Evolutionary conservation across 2,797 vertebrate species (phyloP), one percentile per base, ranked within the genome.

Genomic region (Cirrhinus molitorella): DNA sequence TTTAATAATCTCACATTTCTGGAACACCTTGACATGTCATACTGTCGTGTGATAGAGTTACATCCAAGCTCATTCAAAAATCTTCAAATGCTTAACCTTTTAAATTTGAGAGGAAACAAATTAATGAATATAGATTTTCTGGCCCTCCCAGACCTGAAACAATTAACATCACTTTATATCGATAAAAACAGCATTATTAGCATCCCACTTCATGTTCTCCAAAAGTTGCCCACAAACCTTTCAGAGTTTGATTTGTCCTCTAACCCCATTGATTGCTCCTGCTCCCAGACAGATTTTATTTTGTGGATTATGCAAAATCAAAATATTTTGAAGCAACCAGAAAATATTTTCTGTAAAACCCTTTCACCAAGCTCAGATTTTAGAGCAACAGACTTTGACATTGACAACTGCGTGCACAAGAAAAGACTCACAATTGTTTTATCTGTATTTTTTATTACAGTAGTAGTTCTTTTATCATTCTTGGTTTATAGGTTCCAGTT

Each of bases 21-120:
- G 31, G 86, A 85, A 3, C 55, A 90, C n/a, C 77, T 96, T 86
- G 93, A 96, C 83, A 25, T 96, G 14, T 95, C 91, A 43, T 79
- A 91, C 80, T 94, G 94, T 0, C 86, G 2, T 4, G 76, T 96
- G 63, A 0, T 17, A 6, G 68, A 81, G 11, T 68, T 87, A 87
- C 88, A 28, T 6, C 88, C n/a, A 65, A 87, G 14, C 61, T 80
- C 83, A 28, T 88, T 87, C 28, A 74, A 43, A 49, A 34, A 51
- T 66, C 83, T 89, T 5, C 55, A 55, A 12, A 68, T 10, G 17
- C 63, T 88, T 19, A 28, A 34, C 17, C 63, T 82, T 34, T 81
- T 89, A 31, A 51, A 74, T 79, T 16, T 89, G 3, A 81, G 73
- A 79, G 80, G 79, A 40, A 89, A 89, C 79, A 74, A 70, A 23